phyloP scores from a whole-genome alignment of 2,888 invertebrate genomes.

The Syrphus vitripennis region DNA sequence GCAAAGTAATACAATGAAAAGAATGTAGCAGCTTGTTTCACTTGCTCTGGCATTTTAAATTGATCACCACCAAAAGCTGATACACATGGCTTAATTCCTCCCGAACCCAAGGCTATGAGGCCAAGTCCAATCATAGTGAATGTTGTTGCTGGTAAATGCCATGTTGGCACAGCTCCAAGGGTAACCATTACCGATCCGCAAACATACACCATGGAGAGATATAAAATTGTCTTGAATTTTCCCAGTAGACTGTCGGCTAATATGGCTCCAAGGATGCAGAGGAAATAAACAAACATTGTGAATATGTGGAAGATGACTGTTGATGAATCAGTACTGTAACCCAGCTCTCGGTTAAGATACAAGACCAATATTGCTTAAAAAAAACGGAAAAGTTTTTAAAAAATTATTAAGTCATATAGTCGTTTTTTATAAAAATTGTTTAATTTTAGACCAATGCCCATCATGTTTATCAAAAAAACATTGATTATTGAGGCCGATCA shows the following conservation, averaged over 20 bases:
- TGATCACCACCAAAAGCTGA: conserved; percentile 92
- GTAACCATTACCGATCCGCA: conserved; percentile 87
- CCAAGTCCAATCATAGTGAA: conserved; percentile 86
- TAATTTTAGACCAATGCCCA: too few species aligned
- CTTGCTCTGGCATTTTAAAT: conserved; percentile 85
- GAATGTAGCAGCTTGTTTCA: conserved; percentile 85
- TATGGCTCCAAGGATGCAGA: conserved; percentile 90
- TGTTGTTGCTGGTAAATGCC: conserved; percentile 81
- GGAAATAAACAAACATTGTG: conserved; percentile 88
- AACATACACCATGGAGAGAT: conserved; percentile 88
- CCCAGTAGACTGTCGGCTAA: conserved; percentile 91
- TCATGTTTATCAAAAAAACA: too few species aligned
- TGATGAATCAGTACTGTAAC: conserved; percentile 84
- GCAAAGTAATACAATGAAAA: conserved; percentile 90
- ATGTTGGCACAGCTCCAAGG: conserved; percentile 82
- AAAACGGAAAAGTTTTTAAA: too few species aligned
- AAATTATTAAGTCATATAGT: too few species aligned
- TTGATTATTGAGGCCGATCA: too few species aligned
- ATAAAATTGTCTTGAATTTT: conserved; percentile 89
- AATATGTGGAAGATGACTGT: conserved; percentile 90
- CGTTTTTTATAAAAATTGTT: too few species aligned
- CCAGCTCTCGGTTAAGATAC: conserved; percentile 86
- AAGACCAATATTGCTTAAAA: conserved; percentile 87
- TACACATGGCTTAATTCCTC: conserved; percentile 92
- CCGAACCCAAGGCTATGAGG: conserved; percentile 89